A percentile compares a stretch with the other conserved stretches of the same genome.
Evolutionary conservation across 2,113 vertebrate genomes (phyloP).

Genomic region (Glaucidium brasilianum): DNA sequence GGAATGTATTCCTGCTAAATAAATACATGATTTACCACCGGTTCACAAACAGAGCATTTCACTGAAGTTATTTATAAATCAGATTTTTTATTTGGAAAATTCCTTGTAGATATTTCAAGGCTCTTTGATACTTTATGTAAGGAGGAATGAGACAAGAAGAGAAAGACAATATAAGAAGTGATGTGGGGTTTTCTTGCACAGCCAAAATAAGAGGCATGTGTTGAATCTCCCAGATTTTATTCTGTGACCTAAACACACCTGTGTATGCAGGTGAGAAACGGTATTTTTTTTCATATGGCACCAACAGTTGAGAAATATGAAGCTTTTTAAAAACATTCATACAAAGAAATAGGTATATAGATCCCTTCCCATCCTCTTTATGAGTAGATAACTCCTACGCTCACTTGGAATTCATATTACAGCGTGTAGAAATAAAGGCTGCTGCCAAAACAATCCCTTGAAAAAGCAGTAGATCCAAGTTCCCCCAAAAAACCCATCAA

Average conservation of each 20-base stretch:
- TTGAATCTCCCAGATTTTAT: accelerated
- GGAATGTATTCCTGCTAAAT: not conserved
- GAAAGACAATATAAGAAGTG: not conserved
- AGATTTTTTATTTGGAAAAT: not conserved
- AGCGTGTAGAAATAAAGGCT: not conserved
- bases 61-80: not conserved
- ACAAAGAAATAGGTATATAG: not conserved
- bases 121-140: not conserved
- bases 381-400: not conserved
- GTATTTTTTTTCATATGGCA: not conserved
- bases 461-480: not conserved
- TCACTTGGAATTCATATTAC: not conserved
- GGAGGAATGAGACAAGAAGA: not conserved
- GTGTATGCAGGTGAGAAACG: not conserved
- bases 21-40: not conserved
- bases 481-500: not conserved
- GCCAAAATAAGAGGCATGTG: accelerated
- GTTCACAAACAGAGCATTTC: not conserved
- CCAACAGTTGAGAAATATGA: not conserved
- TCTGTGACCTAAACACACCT: not conserved
- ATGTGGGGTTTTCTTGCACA: not conserved
- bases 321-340: not conserved
- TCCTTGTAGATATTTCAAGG: not conserved
- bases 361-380: not conserved
- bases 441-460: not conserved